Base-by-base conservation (phyloP, 2,797 vertebrate genomes). In the Urophycis tenuis region DNA sequence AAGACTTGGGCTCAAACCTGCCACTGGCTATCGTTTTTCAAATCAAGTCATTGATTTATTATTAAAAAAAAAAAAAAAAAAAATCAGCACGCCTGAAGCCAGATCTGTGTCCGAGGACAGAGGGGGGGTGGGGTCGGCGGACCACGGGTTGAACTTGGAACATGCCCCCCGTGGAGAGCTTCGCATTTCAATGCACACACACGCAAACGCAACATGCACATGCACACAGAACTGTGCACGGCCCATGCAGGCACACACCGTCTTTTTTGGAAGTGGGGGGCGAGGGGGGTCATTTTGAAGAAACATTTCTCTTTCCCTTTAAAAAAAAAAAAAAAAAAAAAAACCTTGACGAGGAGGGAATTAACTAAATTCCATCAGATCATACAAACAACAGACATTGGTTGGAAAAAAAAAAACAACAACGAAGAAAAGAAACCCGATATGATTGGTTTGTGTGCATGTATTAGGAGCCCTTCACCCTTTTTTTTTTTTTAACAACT, bases 111-210 rank as follows among this genome's bases (percentile, higher is more conserved):
- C 81, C 72, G 75, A 74, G 72, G 77, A 74, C 70, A 72, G 32
- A 75, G 49, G 25, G 39, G 5, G 10, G 5, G 39, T 41, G 39
- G 10, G 60, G 53, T 25, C 22, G 22, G 30, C 17, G 75, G 69
- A 39, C 70, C 49, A 81, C 70, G 7, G 53, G 74, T 67, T 67
- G 29, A 29, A n/a, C n/a, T n/a, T n/a, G n/a, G n/a, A 82, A 85
- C 85, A 86, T 87, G 84, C 85, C 7, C 34, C 81, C 33, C 22
- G 3, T 30, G n/a, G 19, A 72, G 72, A 77, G 78, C 77, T 77
- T 79, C 71, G 70, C 49, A 19, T 53, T 75, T 75, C 82, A 86
- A 89, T 85, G 82, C 87, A 84, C 77, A 32, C 19, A 83, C 80
- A 49, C 25, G 17, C 29, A 74, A 5, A 39, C 35, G 29, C 25